These are phyloP conservation scores for Leucophora obtusa DNA, from an alignment of 2,888 invertebrate genomes.

Conservation along the genomic window DNA sequence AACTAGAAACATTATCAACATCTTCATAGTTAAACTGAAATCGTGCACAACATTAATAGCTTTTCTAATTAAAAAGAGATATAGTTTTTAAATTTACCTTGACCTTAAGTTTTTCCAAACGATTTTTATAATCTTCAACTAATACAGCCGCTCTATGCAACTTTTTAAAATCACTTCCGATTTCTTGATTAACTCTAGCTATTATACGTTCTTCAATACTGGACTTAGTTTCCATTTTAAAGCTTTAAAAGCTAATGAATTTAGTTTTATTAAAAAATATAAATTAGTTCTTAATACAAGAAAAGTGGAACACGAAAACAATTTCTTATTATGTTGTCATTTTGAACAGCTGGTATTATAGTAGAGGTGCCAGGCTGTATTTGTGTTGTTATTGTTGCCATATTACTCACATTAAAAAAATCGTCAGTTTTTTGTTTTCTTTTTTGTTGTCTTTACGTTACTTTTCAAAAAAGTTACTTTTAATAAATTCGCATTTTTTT, in stretches of 20 bases:
- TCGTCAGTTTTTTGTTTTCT: too few relatives aligned
- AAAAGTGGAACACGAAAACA: slow-evolving; percentile 14
- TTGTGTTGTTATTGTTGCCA: too few relatives aligned
- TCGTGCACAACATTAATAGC: neutral
- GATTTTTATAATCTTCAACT: slow-evolving; percentile 74
- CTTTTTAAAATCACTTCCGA: slow-evolving; percentile 80
- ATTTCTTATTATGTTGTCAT: slow-evolving; percentile 1
- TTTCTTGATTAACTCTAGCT: slow-evolving; percentile 80
- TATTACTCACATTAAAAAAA: too few relatives aligned
- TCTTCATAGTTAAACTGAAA: slow-evolving; percentile 83
- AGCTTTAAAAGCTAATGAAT: neutral
- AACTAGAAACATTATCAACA: slow-evolving; percentile 82
- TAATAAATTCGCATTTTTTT: too few relatives aligned
- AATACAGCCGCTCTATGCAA: slow-evolving; percentile 80
- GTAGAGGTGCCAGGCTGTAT: neutral
- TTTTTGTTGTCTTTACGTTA: too few relatives aligned
- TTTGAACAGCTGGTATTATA: neutral
- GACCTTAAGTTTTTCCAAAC: slow-evolving; percentile 69
- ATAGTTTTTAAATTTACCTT: slow-evolving; percentile 67
- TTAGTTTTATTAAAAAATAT: neutral
- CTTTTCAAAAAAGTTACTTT: too few relatives aligned
- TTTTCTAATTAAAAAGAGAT: neutral
- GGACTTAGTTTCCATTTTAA: slow-evolving; percentile 48
- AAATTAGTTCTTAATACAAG: slow-evolving; percentile 14
- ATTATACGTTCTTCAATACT: slow-evolving; percentile 77